Evolutionary conservation across 2,113 vertebrate genomes (phyloP).

Genomic region (Archocentrus centrarchus): DNA sequence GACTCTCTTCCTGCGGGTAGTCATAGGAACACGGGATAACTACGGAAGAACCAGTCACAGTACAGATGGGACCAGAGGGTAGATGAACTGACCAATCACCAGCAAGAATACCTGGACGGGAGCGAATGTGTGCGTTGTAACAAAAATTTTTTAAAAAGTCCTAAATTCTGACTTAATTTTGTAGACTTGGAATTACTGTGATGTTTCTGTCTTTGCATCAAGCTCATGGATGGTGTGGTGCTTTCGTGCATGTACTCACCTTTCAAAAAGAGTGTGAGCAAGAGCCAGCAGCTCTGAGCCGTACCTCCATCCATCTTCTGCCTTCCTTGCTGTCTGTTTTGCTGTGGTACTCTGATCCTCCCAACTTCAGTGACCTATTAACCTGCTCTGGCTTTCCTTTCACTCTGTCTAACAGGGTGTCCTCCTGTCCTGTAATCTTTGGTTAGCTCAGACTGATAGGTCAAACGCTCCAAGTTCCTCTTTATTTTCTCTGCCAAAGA

Average conservation of each 20-base stretch:
- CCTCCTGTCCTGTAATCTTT: not conserved
- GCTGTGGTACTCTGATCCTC: not conserved
- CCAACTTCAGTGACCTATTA: not conserved
- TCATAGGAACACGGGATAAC: constrained; percentile 77
- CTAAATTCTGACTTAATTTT: not conserved
- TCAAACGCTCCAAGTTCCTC: constrained; percentile 27
- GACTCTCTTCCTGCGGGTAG: constrained; percentile 59
- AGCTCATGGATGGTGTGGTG: not conserved
- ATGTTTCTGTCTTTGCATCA: not conserved
- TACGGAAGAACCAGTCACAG: constrained; percentile 68
- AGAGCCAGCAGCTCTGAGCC: constrained; percentile 39
- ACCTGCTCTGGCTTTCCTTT: not conserved
- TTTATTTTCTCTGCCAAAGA: not conserved
- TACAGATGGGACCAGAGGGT: constrained; percentile 59
- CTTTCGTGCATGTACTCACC: constrained; percentile 33
- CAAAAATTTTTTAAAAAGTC: accelerated
- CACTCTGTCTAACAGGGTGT: too few relatives aligned
- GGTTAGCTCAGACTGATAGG: not conserved
- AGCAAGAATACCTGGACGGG: constrained; percentile 56
- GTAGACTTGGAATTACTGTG: not conserved
- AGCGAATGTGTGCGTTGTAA: not conserved
- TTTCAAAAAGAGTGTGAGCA: constrained; percentile 52
- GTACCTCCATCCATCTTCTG: constrained; percentile 5
- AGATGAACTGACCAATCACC: constrained; percentile 70
- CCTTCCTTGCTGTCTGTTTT: not conserved